phyloP scores from a whole-genome alignment of 2,888 invertebrate genomes.

The Vandiemenella viatica region DNA sequence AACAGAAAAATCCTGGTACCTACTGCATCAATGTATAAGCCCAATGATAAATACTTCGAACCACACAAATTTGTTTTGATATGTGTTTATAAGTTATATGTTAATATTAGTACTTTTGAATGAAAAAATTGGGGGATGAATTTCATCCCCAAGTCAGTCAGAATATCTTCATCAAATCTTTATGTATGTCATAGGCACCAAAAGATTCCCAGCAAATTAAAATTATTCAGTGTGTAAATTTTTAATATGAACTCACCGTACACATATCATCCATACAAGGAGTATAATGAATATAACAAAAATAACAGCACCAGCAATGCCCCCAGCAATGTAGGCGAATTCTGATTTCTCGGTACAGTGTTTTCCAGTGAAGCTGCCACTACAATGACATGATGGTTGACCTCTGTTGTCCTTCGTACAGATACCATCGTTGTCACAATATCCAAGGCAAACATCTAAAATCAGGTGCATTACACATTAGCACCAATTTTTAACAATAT shows the following conservation, averaged over 20 bases:
- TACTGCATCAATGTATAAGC: no score
- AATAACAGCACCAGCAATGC: conserved; percentile 86
- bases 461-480: conserved; percentile 19
- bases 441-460: conserved; percentile 65
- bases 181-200: no score
- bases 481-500: neutral
- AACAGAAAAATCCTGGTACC: no score
- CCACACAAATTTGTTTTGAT: no score
- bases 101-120: no score
- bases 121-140: no score
- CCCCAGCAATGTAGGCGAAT: conserved; percentile 87
- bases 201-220: no score
- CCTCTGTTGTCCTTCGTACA: conserved; percentile 74
- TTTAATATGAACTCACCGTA: conserved; percentile 50
- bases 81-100: no score
- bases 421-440: conserved; percentile 78
- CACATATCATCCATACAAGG: conserved; percentile 95
- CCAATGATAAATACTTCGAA: no score
- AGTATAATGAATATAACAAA: conserved; percentile 83
- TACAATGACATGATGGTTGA: conserved; percentile 75
- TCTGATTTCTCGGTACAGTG: conserved; percentile 85
- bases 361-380: conserved; percentile 81
- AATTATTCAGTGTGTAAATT: no score
- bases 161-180: no score
- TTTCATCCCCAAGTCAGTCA: no score